A percentile compares a stretch with the other conserved stretches of the same genome.
phyloP scores from a whole-genome alignment of 2,113 vertebrate species.

The Gorsachius goisagi region DNA sequence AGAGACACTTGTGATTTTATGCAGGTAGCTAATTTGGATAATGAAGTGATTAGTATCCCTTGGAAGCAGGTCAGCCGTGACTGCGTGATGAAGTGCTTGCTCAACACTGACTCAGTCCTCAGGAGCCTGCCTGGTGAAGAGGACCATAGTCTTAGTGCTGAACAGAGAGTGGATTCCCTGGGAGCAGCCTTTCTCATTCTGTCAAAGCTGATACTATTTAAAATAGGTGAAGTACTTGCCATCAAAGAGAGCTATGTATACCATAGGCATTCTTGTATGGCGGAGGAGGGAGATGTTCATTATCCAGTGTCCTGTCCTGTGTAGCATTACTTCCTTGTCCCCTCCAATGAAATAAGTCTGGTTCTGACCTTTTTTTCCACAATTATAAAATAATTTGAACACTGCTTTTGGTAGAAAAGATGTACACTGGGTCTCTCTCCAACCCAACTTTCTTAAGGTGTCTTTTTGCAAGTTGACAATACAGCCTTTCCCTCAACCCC shows the following conservation, averaged over 20 bases:
- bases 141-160: fast-evolving
- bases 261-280: neutral
- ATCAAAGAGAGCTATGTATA: neutral
- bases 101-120: neutral
- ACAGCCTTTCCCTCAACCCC: neutral
- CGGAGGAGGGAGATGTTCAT: neutral
- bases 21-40: neutral
- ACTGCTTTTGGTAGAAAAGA: neutral
- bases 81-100: neutral
- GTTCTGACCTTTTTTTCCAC: neutral
- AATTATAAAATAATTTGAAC: neutral
- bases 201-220: neutral
- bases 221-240: neutral
- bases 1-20: neutral
- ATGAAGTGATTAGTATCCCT: neutral
- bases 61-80: neutral
- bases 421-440: neutral
- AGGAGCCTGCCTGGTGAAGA: neutral
- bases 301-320: neutral
- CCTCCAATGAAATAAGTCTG: neutral
- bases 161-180: neutral
- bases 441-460: neutral
- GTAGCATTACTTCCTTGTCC: neutral
- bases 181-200: neutral
- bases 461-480: neutral